A percentile compares a stretch with the other conserved stretches of the same genome.
These are phyloP conservation scores for Progne subis DNA, from an alignment of 2,113 vertebrate species.

Conservation along the genomic window DNA sequence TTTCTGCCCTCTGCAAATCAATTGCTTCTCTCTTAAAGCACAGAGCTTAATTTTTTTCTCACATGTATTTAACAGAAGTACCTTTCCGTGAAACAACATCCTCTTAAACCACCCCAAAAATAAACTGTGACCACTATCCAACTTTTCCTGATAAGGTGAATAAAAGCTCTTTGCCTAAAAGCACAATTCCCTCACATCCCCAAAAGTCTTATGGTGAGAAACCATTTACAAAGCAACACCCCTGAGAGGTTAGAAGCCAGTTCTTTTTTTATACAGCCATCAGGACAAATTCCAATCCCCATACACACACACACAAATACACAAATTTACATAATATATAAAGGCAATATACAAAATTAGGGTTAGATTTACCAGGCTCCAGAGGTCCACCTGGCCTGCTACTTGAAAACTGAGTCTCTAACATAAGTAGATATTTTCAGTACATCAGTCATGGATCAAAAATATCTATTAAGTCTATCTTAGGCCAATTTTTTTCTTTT, in stretches of 20 bases:
- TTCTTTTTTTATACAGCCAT: neutral
- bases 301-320: neutral
- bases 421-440: neutral
- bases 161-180: neutral
- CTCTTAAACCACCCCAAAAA: neutral
- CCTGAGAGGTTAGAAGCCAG: neutral
- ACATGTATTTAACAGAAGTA: neutral
- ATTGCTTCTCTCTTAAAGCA: neutral
- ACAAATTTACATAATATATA: accelerated
- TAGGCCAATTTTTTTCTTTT: neutral
- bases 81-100: neutral
- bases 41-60: neutral
- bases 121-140: neutral
- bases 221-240: neutral
- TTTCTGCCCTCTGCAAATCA: neutral
- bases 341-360: neutral
- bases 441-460: neutral
- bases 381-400: neutral
- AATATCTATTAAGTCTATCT: neutral
- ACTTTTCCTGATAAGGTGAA: neutral
- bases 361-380: neutral
- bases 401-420: neutral
- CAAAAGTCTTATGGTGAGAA: neutral
- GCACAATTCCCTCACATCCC: neutral
- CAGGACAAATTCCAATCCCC: neutral